These are phyloP conservation scores for Pseudachorutes palmiensis DNA, from an alignment of 1,140 invertebrate species.

Conservation along the genomic window DNA sequence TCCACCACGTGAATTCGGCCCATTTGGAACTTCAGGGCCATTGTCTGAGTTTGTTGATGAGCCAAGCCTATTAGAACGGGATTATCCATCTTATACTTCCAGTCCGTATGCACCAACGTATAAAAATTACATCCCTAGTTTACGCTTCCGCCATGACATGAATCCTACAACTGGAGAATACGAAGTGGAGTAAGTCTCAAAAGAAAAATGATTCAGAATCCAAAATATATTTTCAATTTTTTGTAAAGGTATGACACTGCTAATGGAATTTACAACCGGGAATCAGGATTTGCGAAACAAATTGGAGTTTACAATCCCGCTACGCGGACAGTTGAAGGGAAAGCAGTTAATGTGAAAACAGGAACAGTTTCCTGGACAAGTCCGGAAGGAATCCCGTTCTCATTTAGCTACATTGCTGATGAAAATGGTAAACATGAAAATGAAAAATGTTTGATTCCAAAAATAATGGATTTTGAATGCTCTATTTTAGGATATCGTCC, in stretches of 20 bases:
- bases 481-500: conserved; percentile 1
- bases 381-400: conserved; percentile 16
- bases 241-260: neutral
- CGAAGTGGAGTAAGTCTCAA: neutral
- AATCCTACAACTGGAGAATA: neutral
- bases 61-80: neutral
- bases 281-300: neutral
- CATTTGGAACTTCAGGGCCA: neutral
- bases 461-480: neutral
- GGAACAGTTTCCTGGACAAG: conserved; percentile 12
- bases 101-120: neutral
- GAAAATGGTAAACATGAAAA: conserved; percentile 16
- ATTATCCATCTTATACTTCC: neutral
- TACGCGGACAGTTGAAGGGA: neutral
- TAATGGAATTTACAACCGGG: neutral
- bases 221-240: neutral
- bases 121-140: conserved; percentile 6
- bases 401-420: conserved; percentile 16
- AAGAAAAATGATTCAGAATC: neutral
- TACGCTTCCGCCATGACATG: neutral
- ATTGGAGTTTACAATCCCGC: neutral
- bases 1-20: neutral
- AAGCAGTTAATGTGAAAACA: neutral
- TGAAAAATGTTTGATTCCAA: neutral
- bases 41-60: neutral